Conservation (phyloP, 2,113 vertebrate genomes). For the Myiopsitta monachus region DNA sequence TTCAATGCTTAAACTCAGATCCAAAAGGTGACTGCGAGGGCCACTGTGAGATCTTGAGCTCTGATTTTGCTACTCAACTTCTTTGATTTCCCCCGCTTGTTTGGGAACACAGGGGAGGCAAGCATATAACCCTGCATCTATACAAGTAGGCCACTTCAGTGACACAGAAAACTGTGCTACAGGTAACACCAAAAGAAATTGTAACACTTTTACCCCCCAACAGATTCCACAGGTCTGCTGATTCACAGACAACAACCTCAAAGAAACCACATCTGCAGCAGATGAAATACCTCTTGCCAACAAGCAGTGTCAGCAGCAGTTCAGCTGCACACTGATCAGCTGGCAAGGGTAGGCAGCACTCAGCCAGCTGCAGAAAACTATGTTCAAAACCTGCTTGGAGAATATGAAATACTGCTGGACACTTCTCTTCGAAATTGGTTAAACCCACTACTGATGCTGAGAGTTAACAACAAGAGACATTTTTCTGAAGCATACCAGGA, state of each 20-base stretch:
- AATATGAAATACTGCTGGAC: background rate
- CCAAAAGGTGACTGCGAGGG: background rate
- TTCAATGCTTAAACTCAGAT: background rate
- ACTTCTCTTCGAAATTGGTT: background rate
- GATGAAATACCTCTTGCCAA: background rate
- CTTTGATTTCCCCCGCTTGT: background rate
- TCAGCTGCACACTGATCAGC: background rate
- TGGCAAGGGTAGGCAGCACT: background rate
- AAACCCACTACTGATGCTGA: background rate
- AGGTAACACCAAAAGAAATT: background rate
- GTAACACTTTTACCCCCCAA: background rate
- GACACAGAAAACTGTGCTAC: accelerated
- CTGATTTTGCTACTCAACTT: background rate
- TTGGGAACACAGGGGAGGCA: accelerated
- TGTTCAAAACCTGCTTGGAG: background rate
- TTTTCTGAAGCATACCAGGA: background rate
- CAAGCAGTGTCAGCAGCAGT: background rate
- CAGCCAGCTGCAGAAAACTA: background rate
- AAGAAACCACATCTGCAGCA: background rate
- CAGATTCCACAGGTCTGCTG: background rate
- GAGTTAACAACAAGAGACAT: background rate
- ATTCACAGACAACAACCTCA: background rate
- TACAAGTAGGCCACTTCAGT: background rate
- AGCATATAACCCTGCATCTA: accelerated
- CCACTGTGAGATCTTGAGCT: background rate